Base-by-base conservation (phyloP, 2,888 invertebrate species). In the Polia nebulosa region DNA sequence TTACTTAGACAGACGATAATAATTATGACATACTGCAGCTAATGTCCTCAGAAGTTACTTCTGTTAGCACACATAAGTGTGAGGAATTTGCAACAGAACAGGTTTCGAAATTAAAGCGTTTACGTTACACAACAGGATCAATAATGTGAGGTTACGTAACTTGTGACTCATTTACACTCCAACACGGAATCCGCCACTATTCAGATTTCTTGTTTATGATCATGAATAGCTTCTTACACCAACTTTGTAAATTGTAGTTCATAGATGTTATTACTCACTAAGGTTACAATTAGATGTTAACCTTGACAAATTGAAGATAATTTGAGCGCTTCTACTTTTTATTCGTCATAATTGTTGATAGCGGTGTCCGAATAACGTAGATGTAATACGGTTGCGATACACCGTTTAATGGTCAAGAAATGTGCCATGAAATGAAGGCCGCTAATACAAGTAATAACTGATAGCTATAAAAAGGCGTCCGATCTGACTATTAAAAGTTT, bases 131-230 rank as follows among this genome's bases (percentile, higher is more conserved):
- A 69, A 76, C 75, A 81, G 83, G 76, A 85, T 80, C 80, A 80
- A 80, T 76, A 79, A 73, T 56, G 68, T 61, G 45, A 67, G 57
- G 61, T 82, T 78, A 68, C 72, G 78, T 79, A 80, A 78, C 51
- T 52, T 59, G 71, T 87, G 85, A 87, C 75, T 86, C 83, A 86
- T 80, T 72, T 66, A 72, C 57, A 71, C 78, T 64, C 60, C 61
- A 61, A 60, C 41, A 55, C 72, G 68, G 77, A 77, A 82, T 82
- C 76, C 61, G 72, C 71, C 78, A 73, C 72, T 72, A 72, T 71
- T 71, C 67, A 55, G 65, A 63, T 78, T 71, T 73, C 71, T 76
- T 70, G 62, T 82, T 20, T 20, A 41, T 8, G 27, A 27, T 74
- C 78, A 75, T 74, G 75, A 80, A 80, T 60, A 75, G 63, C 60